phyloP scores from a whole-genome alignment of 2,797 vertebrate species.

The Neosilurus mollespiculum region DNA sequence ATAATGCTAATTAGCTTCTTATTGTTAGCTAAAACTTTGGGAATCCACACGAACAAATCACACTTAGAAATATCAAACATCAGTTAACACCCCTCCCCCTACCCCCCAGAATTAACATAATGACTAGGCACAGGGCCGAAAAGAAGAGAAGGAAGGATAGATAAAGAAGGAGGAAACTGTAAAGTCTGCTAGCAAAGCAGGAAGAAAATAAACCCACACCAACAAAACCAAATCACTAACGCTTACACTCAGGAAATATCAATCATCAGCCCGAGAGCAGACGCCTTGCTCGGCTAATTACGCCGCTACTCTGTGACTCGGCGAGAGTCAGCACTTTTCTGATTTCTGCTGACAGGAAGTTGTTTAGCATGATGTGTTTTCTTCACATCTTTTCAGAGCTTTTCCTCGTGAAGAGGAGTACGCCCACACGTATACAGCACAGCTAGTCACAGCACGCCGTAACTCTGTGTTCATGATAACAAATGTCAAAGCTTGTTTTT shows the following conservation, averaged over 20 bases:
- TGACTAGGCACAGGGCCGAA: background rate
- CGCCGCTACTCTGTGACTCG: slow-evolving; percentile 46
- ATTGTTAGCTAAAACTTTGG: background rate
- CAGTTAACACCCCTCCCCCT: background rate
- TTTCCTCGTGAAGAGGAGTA: background rate
- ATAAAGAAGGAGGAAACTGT: slow-evolving; percentile 3
- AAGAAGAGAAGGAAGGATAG: slow-evolving; percentile 5
- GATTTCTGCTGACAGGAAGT: slow-evolving; percentile 50
- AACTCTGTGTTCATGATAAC: background rate
- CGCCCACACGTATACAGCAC: background rate
- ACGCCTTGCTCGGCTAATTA: slow-evolving; percentile 39
- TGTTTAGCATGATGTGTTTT: slow-evolving; percentile 34
- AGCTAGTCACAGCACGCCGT: background rate
- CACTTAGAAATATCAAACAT: background rate
- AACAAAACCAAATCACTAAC: slow-evolving; percentile 6
- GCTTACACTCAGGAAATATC: slow-evolving; percentile 46
- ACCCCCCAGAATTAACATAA: background rate
- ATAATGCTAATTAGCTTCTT: background rate
- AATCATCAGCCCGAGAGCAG: slow-evolving; percentile 28
- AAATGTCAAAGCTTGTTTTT: background rate
- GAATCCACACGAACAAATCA: background rate
- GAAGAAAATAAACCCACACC: slow-evolving; percentile 3
- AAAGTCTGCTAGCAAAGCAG: slow-evolving; percentile 29
- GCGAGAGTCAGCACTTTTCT: slow-evolving; percentile 43
- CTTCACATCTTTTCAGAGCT: slow-evolving; percentile 18